Evolutionary conservation across 2,113 vertebrate species (phyloP), one percentile per base, ranked within the genome.

Genomic region (Anoura caudifer): DNA sequence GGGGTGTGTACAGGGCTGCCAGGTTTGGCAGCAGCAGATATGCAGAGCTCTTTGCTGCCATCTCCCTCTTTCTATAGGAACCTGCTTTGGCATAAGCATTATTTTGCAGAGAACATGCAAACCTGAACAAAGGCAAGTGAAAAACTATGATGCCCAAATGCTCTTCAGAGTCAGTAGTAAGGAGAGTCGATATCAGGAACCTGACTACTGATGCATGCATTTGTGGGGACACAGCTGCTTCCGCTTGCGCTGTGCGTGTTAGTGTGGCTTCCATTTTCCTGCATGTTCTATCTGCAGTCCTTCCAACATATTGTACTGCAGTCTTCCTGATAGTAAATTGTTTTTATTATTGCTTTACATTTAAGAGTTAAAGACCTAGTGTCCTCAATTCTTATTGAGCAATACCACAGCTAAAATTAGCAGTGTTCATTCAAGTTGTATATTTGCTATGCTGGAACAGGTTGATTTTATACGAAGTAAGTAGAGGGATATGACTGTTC

Each of bases 181-280:
- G 69, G 69, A 19, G 28, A 36, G 15, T 17, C 43, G 63, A 13
- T 13, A 26, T 28, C 3, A 5, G 20, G 61, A 50, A 50, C 20
- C 31, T 1, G 43, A 11, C 5, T 3, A 33, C 82, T 36, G 82
- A 24, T 1, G 31, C 14, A 10, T 33, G 41, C 61, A 1, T 31
- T 16, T 24, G 43, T 14, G 7, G 20, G 56, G 31, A 15, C 7
- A 1, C 13, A 24, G 43, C 61, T 16, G 3, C 61, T 36, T 24
- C 43, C 36, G 80, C 31, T 31, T 11, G 38, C 56, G 4, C 41
- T 26, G 13, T 1, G 7, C 24, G 13, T 36, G 61, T 52, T 10
- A 3, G 19, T 1, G 1, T 11, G 7, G 41, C 65, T 72, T 38
- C 28, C 15, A 0, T 17, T 24, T 52, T 10, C 38, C 50, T 33